phyloP scores from a whole-genome alignment of 2,888 invertebrate species.

The Eumerus sabulonum region DNA sequence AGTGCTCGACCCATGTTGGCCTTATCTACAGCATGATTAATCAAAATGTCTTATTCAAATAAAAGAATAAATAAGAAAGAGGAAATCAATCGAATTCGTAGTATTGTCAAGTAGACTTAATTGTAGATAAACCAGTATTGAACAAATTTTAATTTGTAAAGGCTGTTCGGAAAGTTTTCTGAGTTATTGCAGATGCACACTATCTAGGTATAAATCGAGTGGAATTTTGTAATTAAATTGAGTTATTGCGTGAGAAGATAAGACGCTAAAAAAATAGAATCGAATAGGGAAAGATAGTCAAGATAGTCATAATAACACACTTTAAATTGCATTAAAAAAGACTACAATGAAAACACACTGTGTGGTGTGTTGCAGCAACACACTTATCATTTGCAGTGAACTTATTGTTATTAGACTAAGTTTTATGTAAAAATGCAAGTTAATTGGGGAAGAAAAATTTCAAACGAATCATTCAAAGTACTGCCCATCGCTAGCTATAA shows the following conservation, averaged over 20 bases:
- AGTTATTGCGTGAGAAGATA: not conserved
- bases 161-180: not conserved
- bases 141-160: slow-evolving; percentile 17
- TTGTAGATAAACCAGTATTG: slow-evolving; percentile 3
- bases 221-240: slow-evolving; percentile 22
- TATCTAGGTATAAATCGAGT: not conserved
- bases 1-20: not conserved
- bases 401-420: too few species aligned
- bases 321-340: too few species aligned
- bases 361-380: too few species aligned
- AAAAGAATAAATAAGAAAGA: slow-evolving; percentile 8
- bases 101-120: slow-evolving; percentile 15
- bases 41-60: slow-evolving; percentile 15
- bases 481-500: too few species aligned
- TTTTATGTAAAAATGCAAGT: too few species aligned
- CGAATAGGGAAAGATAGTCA: too few species aligned
- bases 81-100: not conserved
- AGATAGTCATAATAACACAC: too few species aligned
- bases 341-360: too few species aligned
- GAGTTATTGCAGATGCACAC: slow-evolving; percentile 29
- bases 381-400: too few species aligned
- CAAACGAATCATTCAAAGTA: too few species aligned
- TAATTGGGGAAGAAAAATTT: too few species aligned
- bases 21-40: slow-evolving; percentile 1
- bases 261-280: too few species aligned